phyloP scores from a whole-genome alignment of 2,888 invertebrate genomes.

The Palloptera scutellata region DNA sequence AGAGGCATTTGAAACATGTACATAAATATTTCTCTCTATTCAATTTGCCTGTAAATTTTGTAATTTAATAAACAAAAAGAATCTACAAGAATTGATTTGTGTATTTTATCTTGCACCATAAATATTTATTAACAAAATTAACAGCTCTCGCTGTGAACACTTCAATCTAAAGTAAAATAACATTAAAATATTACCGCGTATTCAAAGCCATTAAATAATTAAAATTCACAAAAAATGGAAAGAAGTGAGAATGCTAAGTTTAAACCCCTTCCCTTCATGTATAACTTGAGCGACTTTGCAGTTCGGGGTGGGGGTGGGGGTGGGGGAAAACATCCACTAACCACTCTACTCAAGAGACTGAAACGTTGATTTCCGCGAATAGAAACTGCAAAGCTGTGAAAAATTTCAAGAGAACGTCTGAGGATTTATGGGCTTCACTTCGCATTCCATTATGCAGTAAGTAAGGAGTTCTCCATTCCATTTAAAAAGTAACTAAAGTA shows the following conservation, averaged over 20 bases:
- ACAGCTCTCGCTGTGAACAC: conserved; percentile 46
- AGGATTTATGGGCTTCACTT: neutral
- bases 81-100: neutral
- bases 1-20: neutral
- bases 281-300: conserved; percentile 5
- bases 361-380: conserved; percentile 19
- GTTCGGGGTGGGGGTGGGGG: too few relatives aligned
- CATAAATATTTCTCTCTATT: neutral
- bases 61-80: conserved; percentile 26
- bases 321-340: neutral
- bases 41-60: neutral
- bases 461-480: too few relatives aligned
- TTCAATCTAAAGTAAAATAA: conserved; percentile 35
- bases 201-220: conserved; percentile 51
- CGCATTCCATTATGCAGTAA: neutral
- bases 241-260: neutral
- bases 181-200: conserved; percentile 50
- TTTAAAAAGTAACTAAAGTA: too few relatives aligned
- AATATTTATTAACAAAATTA: conserved; percentile 62
- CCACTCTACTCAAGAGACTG: conserved; percentile 9
- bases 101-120: conserved; percentile 45
- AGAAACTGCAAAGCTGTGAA: too few relatives aligned
- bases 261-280: conserved; percentile 19
- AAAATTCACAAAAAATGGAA: conserved; percentile 48
- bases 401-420: too few relatives aligned